Evolutionary conservation across 2,797 vertebrate genomes (phyloP).

Genomic region (Melanotaenia parkinsoni): DNA sequence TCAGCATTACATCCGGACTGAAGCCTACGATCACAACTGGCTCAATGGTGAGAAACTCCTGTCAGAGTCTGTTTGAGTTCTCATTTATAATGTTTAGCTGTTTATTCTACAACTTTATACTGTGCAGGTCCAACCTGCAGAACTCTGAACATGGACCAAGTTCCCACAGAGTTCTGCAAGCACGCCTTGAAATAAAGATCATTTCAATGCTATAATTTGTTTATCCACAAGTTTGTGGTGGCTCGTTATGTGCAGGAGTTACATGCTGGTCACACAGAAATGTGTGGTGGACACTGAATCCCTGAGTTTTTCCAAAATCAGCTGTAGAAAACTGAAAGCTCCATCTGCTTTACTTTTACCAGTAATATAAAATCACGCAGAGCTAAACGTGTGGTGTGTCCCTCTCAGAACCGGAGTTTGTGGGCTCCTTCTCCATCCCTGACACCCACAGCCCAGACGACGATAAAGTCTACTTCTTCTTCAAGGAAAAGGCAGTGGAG

Average conservation of each 20-base stretch:
- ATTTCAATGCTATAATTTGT: too few relatives aligned
- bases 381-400: not conserved
- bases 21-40: constrained; percentile 89
- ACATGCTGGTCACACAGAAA: not conserved
- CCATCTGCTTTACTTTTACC: not conserved
- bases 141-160: too few relatives aligned
- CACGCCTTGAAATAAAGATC: too few relatives aligned
- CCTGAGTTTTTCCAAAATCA: not conserved
- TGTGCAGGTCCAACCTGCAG: too few relatives aligned
- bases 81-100: not conserved
- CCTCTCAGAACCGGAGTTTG: constrained; percentile 83
- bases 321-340: not conserved
- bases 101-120: not conserved
- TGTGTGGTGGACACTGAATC: not conserved
- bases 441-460: constrained; percentile 88
- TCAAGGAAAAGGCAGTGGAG: constrained; percentile 86
- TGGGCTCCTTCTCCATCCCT: constrained; percentile 84
- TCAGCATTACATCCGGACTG: constrained; percentile 87
- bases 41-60: constrained; percentile 81
- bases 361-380: not conserved
- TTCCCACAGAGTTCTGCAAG: too few relatives aligned
- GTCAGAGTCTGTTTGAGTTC: not conserved
- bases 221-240: too few relatives aligned
- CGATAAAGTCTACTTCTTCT: constrained; percentile 90
- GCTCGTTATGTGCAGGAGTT: not conserved